Percentiles rank a stretch among this genome's conserved stretches.
phyloP scores from a whole-genome alignment of 2,113 vertebrate genomes.

The Pachyramphus minor region DNA sequence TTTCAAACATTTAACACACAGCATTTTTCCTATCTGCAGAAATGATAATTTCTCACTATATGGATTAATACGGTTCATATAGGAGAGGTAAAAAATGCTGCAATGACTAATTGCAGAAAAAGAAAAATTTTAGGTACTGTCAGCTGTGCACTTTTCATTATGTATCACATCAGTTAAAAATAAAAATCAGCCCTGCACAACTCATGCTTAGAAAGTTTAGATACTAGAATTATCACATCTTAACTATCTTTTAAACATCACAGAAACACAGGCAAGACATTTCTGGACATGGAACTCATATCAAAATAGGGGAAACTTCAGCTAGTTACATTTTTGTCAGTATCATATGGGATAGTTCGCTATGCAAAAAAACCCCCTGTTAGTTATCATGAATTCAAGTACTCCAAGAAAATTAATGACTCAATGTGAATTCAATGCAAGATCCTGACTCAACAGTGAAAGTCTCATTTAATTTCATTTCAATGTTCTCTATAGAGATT shows the following conservation, averaged over 20 bases:
- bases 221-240: not conserved
- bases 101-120: not conserved
- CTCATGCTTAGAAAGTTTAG: not conserved
- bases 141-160: not conserved
- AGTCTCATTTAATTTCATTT: not conserved
- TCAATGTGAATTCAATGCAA: not conserved
- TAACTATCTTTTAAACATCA: not conserved
- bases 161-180: not conserved
- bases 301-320: not conserved
- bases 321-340: not conserved
- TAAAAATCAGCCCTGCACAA: not conserved
- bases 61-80: accelerated
- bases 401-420: not conserved
- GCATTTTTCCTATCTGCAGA: not conserved
- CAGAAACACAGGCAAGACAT: not conserved
- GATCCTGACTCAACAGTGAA: not conserved
- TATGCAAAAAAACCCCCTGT: not conserved
- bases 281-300: not conserved
- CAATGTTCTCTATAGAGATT: accelerated
- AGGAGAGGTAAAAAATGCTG: not conserved
- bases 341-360: not conserved
- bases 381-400: not conserved
- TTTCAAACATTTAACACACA: not conserved
- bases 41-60: not conserved
- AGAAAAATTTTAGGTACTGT: not conserved